Percentiles rank a stretch among this genome's conserved stretches.
These are phyloP conservation scores for Incurvaria masculella DNA, from an alignment of 2,888 invertebrate genomes.

Conservation along the genomic window DNA sequence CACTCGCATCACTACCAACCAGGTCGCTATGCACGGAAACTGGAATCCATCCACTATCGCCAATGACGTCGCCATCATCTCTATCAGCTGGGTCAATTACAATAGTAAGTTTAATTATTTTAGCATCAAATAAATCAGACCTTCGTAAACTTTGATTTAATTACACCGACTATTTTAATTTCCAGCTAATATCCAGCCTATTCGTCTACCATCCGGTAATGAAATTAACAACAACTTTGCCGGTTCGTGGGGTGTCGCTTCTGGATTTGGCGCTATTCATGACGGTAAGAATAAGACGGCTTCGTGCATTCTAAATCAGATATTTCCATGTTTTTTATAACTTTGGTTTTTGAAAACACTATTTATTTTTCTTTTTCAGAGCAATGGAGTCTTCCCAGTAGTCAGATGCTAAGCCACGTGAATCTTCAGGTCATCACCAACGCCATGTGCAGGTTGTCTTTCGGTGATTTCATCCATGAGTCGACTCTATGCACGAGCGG, in stretches of 20 bases:
- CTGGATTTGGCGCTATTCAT: constrained; percentile 27
- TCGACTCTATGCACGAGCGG: constrained; percentile 33
- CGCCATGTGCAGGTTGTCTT: constrained; percentile 19
- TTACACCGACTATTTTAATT: constrained; percentile 14
- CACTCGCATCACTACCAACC: constrained; percentile 2
- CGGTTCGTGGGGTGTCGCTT: constrained; percentile 21
- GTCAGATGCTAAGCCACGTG: constrained; percentile 23
- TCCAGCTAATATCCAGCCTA: constrained; percentile 23
- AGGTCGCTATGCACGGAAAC: constrained; percentile 2
- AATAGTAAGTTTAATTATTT: too few relatives aligned
- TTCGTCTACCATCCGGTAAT: constrained; percentile 24
- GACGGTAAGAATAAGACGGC: constrained; percentile 19
- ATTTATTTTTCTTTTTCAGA: neutral
- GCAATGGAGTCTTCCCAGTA: constrained; percentile 1
- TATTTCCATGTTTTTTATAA: neutral
- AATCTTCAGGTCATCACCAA: constrained; percentile 26
- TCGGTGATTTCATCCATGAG: constrained; percentile 21
- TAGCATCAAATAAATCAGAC: too few relatives aligned
- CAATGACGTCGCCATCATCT: constrained; percentile 6
- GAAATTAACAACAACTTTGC: constrained; percentile 22
- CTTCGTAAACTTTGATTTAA: constrained; percentile 11
- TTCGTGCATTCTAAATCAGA: neutral
- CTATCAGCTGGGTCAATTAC: neutral
- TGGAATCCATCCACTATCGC: constrained; percentile 3
- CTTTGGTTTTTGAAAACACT: neutral